These are phyloP conservation scores for Brachystomella parvula DNA, from an alignment of 1,140 invertebrate species.

Conservation along the genomic window DNA sequence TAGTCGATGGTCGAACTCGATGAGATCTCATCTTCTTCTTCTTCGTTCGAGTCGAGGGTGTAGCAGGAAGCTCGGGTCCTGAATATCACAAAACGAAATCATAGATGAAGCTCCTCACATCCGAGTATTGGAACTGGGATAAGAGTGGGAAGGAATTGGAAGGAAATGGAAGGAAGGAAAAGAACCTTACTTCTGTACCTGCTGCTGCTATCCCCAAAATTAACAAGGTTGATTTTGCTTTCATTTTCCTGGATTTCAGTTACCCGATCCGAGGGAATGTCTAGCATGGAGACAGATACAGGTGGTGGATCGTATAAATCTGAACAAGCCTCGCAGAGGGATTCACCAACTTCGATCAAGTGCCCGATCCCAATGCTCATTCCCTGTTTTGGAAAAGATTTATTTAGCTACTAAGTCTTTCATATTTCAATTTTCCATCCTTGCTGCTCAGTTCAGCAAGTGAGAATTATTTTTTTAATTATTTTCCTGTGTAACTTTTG, in stretches of 20 bases:
- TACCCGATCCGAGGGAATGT: background rate
- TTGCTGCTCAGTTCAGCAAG: background rate
- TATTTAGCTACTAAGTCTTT: background rate
- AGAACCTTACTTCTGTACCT: conserved; percentile 2
- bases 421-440: no score
- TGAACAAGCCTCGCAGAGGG: conserved; percentile 21
- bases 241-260: background rate
- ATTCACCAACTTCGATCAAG: conserved; percentile 31
- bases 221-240: background rate
- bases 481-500: no score
- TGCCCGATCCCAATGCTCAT: conserved; percentile 28
- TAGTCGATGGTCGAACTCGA: background rate
- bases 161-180: background rate
- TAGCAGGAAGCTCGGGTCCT: no score
- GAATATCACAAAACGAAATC: no score
- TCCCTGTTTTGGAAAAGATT: conserved; percentile 12
- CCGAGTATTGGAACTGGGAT: no score
- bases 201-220: background rate
- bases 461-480: background rate
- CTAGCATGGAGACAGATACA: background rate
- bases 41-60: background rate
- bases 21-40: background rate
- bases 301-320: conserved; percentile 11
- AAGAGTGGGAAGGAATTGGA: no score
- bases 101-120: no score